Conservation (phyloP, 2,888 invertebrate species). For the Agonopterix subpropinquella region DNA sequence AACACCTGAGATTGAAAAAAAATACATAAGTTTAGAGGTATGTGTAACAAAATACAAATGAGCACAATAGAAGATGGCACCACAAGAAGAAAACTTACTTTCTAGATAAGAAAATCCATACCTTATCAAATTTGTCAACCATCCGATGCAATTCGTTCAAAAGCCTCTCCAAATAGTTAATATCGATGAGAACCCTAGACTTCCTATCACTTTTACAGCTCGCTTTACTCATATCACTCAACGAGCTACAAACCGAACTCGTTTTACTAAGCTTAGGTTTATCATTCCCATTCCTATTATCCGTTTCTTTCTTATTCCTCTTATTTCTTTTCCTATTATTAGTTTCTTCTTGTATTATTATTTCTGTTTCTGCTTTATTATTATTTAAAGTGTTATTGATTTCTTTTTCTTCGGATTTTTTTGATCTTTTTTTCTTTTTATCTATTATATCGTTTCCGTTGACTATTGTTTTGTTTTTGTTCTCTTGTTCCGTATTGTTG, state of each 20-base stretch:
- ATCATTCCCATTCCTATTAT: conserved; percentile 12
- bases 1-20: too few relatives aligned
- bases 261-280: conserved; percentile 38
- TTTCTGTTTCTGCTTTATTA: conserved; percentile 12
- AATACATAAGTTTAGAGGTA: too few relatives aligned
- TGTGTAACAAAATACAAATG: too few relatives aligned
- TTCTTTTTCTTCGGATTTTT: conserved; percentile 3
- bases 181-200: conserved; percentile 30
- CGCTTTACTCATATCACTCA: conserved; percentile 47
- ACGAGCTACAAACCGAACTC: conserved; percentile 53
- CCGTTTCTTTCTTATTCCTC: conserved; percentile 14
- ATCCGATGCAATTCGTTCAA: conserved; percentile 72
- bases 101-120: conserved; percentile 9
- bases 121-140: conserved; percentile 47
- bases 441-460: conserved; percentile 1
- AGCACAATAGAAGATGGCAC: too few relatives aligned
- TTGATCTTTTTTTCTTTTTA: conserved; percentile 9
- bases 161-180: conserved; percentile 65
- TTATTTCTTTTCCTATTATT: conserved; percentile 9
- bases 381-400: conserved; percentile 7
- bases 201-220: conserved; percentile 27
- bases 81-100: too few relatives aligned
- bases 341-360: conserved; percentile 12
- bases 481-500: conserved; percentile 13
- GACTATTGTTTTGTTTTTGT: conserved; percentile 16